A percentile compares a stretch with the other conserved stretches of the same genome.
phyloP scores from a whole-genome alignment of 2,797 vertebrate species.

The Chaetodon trifasciatus region DNA sequence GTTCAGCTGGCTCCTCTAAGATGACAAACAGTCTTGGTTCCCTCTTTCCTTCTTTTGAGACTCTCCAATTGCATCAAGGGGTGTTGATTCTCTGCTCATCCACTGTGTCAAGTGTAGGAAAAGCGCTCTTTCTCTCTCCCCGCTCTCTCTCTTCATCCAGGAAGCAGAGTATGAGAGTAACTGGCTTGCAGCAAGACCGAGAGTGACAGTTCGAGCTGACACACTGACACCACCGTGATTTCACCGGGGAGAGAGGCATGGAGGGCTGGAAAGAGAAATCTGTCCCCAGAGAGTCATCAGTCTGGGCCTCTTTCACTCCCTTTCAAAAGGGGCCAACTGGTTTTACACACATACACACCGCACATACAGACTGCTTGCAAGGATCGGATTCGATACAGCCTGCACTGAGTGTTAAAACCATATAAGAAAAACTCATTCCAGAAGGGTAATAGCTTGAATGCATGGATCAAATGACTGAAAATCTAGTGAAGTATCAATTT shows the following conservation, averaged over 20 bases:
- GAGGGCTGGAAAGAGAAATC: slow-evolving; percentile 74
- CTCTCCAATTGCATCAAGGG: slow-evolving; percentile 59
- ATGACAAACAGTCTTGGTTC: slow-evolving; percentile 52
- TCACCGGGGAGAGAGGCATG: slow-evolving; percentile 67
- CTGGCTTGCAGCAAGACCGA: slow-evolving; percentile 74
- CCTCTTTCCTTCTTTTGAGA: slow-evolving; percentile 51
- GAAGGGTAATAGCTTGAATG: slow-evolving; percentile 52
- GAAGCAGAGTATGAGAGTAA: slow-evolving; percentile 58
- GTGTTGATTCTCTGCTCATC: slow-evolving; percentile 62
- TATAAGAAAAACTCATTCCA: slow-evolving; percentile 60
- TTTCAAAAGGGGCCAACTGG: slow-evolving; percentile 71
- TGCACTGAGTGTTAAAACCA: slow-evolving; percentile 40
- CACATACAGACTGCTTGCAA: slow-evolving; percentile 42
- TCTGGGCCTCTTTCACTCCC: slow-evolving; percentile 71
- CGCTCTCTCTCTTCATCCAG: slow-evolving; percentile 40
- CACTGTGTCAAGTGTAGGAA: slow-evolving; percentile 70
- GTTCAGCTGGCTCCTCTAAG: slow-evolving; percentile 58
- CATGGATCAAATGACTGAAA: slow-evolving; percentile 64
- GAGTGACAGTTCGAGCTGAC: slow-evolving; percentile 80
- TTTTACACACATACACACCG: slow-evolving; percentile 64
- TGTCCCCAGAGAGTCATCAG: slow-evolving; percentile 77
- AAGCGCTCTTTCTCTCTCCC: slow-evolving; percentile 46
- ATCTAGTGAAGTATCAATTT: slow-evolving; percentile 72
- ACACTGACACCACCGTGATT: slow-evolving; percentile 76
- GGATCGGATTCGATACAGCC: slow-evolving; percentile 59